Evolutionary conservation across 1,140 invertebrate species (phyloP).

Genomic region (Oncopeltus fasciatus): DNA sequence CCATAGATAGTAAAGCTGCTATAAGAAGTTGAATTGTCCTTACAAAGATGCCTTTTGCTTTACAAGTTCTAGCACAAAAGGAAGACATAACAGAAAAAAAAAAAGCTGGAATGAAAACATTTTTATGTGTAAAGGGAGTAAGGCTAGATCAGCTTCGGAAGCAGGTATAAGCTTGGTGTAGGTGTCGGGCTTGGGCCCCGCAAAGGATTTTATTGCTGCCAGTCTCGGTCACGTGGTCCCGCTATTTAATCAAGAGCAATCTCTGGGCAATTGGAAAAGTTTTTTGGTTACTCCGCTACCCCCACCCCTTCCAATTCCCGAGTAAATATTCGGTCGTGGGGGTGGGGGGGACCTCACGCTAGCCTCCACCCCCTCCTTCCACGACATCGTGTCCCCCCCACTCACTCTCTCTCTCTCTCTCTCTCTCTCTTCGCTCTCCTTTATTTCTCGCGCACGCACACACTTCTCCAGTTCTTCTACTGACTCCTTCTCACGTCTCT

Average conservation of each 20-base stretch:
- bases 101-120: neutral
- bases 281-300: neutral
- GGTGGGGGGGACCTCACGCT: neutral
- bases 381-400: neutral
- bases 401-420: neutral
- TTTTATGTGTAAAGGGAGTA: too few species aligned
- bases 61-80: too few species aligned
- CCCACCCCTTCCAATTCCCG: neutral
- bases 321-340: slow-evolving; percentile 2
- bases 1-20: too few species aligned
- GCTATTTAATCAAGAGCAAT: slow-evolving; percentile 8
- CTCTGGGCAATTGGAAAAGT: slow-evolving; percentile 8
- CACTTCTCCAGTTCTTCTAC: too few species aligned
- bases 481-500: too few species aligned
- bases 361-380: neutral
- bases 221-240: neutral
- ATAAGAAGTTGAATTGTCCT: too few species aligned
- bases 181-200: neutral
- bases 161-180: neutral
- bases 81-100: too few species aligned
- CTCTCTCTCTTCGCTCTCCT: neutral
- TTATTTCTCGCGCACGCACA: too few species aligned
- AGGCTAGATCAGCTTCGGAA: too few species aligned
- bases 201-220: neutral
- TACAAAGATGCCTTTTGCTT: too few species aligned